These are phyloP conservation scores for Cerastis rubricosa DNA, from an alignment of 2,888 invertebrate species.

Conservation along the genomic window DNA sequence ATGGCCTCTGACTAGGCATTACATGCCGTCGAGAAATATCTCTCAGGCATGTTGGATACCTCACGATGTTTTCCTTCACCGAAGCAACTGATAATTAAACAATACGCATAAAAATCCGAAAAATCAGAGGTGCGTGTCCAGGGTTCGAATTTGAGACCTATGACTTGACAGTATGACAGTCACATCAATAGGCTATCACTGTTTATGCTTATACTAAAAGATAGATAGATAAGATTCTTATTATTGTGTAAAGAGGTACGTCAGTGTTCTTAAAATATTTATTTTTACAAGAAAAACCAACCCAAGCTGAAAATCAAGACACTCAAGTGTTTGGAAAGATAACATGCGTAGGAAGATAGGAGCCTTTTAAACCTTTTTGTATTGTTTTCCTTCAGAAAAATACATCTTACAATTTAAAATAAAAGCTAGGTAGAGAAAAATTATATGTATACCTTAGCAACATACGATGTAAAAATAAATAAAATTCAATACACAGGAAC, in stretches of 20 bases:
- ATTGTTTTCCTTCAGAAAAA: constrained; percentile 10
- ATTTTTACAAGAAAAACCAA: background rate
- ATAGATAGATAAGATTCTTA: background rate
- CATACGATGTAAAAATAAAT: background rate
- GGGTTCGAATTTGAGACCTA: too few relatives aligned
- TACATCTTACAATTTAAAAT: background rate
- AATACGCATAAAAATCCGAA: too few relatives aligned
- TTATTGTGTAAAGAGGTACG: background rate
- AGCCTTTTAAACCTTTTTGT: background rate
- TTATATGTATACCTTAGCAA: too few relatives aligned
- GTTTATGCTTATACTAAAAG: too few relatives aligned
- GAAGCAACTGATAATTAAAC: too few relatives aligned
- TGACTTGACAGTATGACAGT: too few relatives aligned
- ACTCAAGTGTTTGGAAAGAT: background rate
- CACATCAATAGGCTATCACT: too few relatives aligned
- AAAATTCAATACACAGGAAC: background rate
- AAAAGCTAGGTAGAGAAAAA: background rate
- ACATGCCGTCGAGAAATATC: too few relatives aligned
- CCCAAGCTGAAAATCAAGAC: background rate
- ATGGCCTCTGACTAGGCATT: too few relatives aligned
- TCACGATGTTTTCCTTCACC: too few relatives aligned
- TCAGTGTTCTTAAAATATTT: background rate
- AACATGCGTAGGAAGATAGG: constrained; percentile 18
- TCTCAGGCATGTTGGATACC: too few relatives aligned
- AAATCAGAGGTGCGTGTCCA: too few relatives aligned